Evolutionary conservation across 2,888 invertebrate genomes (phyloP).

Genomic region (Zele albiditarsus): DNA sequence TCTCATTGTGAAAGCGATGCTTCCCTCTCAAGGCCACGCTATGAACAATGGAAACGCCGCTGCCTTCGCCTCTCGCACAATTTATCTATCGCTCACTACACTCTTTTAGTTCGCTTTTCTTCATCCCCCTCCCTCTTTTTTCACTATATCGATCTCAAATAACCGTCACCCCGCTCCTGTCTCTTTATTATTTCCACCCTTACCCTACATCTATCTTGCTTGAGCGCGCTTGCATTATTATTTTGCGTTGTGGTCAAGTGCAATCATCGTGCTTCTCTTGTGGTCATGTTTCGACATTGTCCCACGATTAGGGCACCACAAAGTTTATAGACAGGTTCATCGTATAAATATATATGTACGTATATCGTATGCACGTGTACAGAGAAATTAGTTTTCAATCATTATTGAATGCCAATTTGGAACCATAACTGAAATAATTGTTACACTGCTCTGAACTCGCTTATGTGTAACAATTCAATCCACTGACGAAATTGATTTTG

Average conservation of each 20-base stretch:
- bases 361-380: neutral
- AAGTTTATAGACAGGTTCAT: neutral
- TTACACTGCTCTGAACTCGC: no score
- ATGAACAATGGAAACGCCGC: constrained; percentile 2
- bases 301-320: neutral
- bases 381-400: neutral
- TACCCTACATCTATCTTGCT: neutral
- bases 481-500: no score
- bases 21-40: neutral
- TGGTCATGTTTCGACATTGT: neutral
- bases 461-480: no score
- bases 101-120: constrained; percentile 20
- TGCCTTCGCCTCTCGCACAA: neutral
- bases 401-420: neutral
- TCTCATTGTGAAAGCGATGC: constrained; percentile 19
- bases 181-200: neutral
- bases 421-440: no score
- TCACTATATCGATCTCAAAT: neutral
- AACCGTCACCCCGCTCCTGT: neutral
- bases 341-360: neutral
- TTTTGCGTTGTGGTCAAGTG: constrained; percentile 11
- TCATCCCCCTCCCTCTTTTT: constrained; percentile 12
- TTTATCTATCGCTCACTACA: constrained; percentile 38
- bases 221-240: neutral
- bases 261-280: constrained; percentile 2